Base-by-base conservation (phyloP, 2,888 invertebrate genomes). In the Agonopterix alstromeriana region DNA sequence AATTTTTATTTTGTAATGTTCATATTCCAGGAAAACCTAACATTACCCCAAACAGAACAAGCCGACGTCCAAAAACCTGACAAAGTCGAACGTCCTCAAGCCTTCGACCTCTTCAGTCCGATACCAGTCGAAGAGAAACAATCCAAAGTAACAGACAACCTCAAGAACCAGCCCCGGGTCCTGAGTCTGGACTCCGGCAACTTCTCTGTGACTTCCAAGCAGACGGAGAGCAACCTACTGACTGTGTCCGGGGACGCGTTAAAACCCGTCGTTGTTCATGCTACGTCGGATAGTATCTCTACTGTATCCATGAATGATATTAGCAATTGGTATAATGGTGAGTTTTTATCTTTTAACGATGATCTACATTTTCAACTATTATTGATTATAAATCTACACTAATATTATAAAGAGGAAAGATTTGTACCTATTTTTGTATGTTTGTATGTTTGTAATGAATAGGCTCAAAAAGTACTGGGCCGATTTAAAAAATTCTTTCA, bases 261-360 rank as follows among this genome's bases (percentile, higher is more conserved):
- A 52, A 82, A 73, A 46, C 85, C 86, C 0, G 75, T 82, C 0
- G 73, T 74, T 0, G 69, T 76, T 0, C 81, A 86, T 50, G 71
- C 74, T 0, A 80, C 82, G 0, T 79, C 83, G 0, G 87, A 89
- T 45, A 87, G 78, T 36, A 83, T 88, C 57, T 84, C 88, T 1
- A 84, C 90, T 35, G 89, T 90, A 11, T 90, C 90, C 10, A 90
- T 90, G 73, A 89, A 90, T 57, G 92, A 93, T 74, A 89, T 93
- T 43, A 93, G 92, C 62, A 91, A 90, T 53, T 93, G 93, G 93
- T 90, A 93, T 69, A 91, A 92, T 87, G 88, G 84, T 82, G 47
- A 73, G 77, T 62, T 5, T 36, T 38, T 38, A 36, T 9, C n/a
- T 38, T 38, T 1, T 38, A 38, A 2, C 36, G 10, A n/a, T n/a